Evolutionary conservation across 2,113 vertebrate species (phyloP).

Genomic region (Montifringilla adamsi): DNA sequence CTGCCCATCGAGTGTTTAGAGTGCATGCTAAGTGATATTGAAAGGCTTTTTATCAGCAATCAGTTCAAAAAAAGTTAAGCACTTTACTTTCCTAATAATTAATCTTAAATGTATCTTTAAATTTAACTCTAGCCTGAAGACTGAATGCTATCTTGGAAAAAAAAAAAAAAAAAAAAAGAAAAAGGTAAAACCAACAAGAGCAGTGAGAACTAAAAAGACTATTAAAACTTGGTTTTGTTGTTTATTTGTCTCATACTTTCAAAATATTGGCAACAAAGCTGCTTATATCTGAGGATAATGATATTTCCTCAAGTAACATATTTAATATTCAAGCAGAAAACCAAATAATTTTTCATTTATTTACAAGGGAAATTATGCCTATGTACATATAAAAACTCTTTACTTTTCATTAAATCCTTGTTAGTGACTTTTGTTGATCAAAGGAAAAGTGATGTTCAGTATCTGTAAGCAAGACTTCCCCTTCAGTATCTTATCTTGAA

Average conservation of each 20-base stretch:
- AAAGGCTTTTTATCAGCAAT: slow-evolving; percentile 45
- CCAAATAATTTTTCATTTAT: neutral
- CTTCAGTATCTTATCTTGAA: neutral
- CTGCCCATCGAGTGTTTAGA: neutral
- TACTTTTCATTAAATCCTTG: neutral
- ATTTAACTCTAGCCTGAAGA: neutral
- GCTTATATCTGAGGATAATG: neutral
- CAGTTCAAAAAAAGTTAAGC: neutral
- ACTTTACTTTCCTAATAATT: neutral
- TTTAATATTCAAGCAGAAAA: neutral
- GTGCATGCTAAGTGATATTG: slow-evolving; percentile 29
- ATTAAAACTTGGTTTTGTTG: neutral
- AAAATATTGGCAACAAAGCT: neutral
- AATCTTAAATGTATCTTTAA: slow-evolving; percentile 1
- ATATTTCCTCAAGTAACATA: neutral
- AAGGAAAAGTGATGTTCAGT: neutral
- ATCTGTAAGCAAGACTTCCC: neutral
- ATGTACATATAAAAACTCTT: neutral
- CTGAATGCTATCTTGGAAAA: neutral
- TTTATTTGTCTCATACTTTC: neutral
- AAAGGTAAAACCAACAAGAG: neutral
- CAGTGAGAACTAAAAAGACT: neutral
- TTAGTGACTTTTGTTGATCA: neutral
- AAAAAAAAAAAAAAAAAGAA: neutral
- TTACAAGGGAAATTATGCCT: neutral